Base-by-base conservation (phyloP, 2,113 vertebrate species). In the Apodemus speciosus region DNA sequence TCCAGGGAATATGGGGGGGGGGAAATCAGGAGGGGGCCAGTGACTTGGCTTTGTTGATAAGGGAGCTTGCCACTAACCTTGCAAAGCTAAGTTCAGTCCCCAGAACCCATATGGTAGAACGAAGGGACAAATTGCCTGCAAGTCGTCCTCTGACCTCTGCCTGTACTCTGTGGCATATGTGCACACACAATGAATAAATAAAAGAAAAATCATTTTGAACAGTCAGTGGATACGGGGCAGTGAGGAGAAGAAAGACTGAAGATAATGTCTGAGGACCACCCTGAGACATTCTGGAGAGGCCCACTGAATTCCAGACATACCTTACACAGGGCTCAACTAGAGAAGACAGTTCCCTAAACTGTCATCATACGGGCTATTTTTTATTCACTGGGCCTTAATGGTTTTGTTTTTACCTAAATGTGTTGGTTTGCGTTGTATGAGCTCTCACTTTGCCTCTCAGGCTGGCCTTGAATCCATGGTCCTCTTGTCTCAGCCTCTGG, bases 11-110 rank as follows among this genome's bases (percentile, higher is more conserved):
- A 38, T 76, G 85, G 88, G 83, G 83, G 91, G 3, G n/a, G 38
- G 88, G 95, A 97, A 96, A 35, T 89, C 38, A 64, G 71, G 58
- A 51, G 16, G 11, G 38, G 81, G 16, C 9, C 40, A 35, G 38
- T 10, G 27, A 64, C 38, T 46, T 84, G 38, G 25, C 56, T 62
- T 58, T 18, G 15, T 16, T 3, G 25, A 2, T 84, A 16, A 84
- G 32, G 25, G 80, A 10, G 9, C 58, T 83, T 64, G 58, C 58
- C 27, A 32, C 72, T 25, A 15, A 75, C 6, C 72, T 40, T 46
- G 40, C 27, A 40, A 46, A 46, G 5, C 40, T 32, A 13, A 43
- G 27, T 84, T 84, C 40, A 46, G 1, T 64, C 58, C 38, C 80
- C 40, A 32, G 27, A 64, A 84, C 27, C 58, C 9, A 46, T 43